Evolutionary conservation across 2,113 vertebrate species (phyloP), one percentile per base, ranked within the genome.

Genomic region (Axis porcinus): DNA sequence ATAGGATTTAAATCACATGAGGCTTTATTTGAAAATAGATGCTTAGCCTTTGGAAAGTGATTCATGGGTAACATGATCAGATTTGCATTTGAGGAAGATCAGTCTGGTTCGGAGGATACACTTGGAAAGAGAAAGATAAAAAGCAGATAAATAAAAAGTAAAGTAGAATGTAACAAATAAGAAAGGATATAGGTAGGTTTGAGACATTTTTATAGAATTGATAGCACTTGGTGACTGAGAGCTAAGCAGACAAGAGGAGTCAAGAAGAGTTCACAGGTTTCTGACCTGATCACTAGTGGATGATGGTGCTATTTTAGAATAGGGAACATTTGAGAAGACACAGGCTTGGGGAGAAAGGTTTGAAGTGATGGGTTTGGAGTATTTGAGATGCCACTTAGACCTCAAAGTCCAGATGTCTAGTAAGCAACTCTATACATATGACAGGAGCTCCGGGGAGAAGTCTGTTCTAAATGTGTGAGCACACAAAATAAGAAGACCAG

Each of bases 61-160:
- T 52, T 81, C 9, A 50, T 76, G 57, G 60, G 2, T 58, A 95
- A 60, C 17, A 8, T 27, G 5, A 81, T 85, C 43, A 76, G 54
- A 91, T 84, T 96, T 96, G 54, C 89, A 76, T 91, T 45, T 89
- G 78, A 93, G 60, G 16, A 96, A 58, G 30, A 86, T 82, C 36
- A 43, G 36, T 91, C 43, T 87, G 23, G 55, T 95, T 95, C 91
- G 45, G 85, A 88, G 58, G 88, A 79, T 74, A 36, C 5, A 64
- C 11, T 97, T 40, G 36, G 45, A 30, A 62, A 12, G 76, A 14
- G 12, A 78, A 91, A 57, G 36, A 70, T 60, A 86, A 86, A 97
- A 45, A 83, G 55, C n/a, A 84, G 40, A 70, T 23, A 92, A 83
- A 76, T 70, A 58, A 74, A 74, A 86, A 84, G 62, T 64, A 25